Evolutionary conservation across 2,113 vertebrate species (phyloP).

Genomic region (Bostrychus sinensis): DNA sequence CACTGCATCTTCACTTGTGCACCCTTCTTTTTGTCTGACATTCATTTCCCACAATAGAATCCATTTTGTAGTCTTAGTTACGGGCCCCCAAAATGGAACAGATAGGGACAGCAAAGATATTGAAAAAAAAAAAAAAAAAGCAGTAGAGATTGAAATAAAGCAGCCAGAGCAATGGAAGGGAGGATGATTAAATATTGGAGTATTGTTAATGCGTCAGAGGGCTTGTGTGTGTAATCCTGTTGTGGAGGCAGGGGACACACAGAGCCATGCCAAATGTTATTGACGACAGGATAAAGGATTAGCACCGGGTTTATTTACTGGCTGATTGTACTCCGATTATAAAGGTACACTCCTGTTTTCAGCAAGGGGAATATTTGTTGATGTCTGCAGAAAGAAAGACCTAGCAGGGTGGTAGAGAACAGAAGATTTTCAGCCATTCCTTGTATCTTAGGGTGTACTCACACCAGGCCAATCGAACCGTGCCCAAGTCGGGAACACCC

Average conservation of each 20-base stretch:
- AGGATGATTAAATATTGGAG: constrained; percentile 48
- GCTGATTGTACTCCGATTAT: constrained; percentile 20
- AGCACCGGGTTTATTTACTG: constrained; percentile 25
- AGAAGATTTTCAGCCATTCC: no score
- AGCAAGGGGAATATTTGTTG: background rate
- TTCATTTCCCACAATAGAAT: constrained; percentile 40
- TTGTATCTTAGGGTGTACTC: no score
- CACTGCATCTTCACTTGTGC: constrained; percentile 32
- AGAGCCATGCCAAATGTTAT: constrained; percentile 42
- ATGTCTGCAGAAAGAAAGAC: background rate
- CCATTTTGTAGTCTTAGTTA: constrained; percentile 27
- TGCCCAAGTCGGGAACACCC: no score
- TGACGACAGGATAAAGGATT: constrained; percentile 41
- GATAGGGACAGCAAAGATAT: constrained; percentile 20
- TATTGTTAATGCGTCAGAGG: constrained; percentile 47
- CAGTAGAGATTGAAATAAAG: constrained; percentile 20
- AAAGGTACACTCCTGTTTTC: constrained; percentile 3
- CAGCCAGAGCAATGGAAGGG: constrained; percentile 14
- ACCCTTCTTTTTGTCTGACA: constrained; percentile 23
- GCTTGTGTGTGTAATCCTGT: constrained; percentile 48
- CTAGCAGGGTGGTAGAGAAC: no score
- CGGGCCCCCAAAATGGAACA: constrained; percentile 28
- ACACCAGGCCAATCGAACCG: no score
- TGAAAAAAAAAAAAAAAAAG: constrained; percentile 15
- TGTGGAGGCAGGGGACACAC: constrained; percentile 34